phyloP scores from a whole-genome alignment of 2,113 vertebrate species.

The Tyto alba region DNA sequence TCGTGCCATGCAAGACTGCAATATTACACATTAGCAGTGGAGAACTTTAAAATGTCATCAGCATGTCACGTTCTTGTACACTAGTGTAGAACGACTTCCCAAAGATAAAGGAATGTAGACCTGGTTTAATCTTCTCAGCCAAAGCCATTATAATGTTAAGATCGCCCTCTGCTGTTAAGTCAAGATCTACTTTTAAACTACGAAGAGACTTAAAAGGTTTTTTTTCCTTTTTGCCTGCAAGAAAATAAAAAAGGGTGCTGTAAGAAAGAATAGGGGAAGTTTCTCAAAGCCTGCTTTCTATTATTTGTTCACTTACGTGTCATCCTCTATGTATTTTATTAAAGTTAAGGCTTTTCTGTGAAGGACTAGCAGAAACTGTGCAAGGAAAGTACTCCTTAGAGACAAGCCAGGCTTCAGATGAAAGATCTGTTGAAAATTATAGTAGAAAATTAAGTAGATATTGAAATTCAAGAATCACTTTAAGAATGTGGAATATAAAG shows the following conservation, averaged over 20 bases:
- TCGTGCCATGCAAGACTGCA: not conserved
- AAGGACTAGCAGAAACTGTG: conserved; percentile 93
- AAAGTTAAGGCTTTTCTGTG: conserved; percentile 96
- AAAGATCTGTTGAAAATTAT: conserved; percentile 81
- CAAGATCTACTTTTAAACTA: conserved; percentile 90
- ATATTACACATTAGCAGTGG: not conserved
- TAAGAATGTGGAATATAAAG: not conserved
- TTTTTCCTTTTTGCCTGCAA: conserved; percentile 91
- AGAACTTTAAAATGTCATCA: conserved; percentile 84
- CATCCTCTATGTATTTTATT: conserved; percentile 97
- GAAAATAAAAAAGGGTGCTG: not conserved
- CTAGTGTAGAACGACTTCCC: conserved; percentile 92
- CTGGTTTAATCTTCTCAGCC: conserved; percentile 94
- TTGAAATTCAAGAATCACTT: not conserved
- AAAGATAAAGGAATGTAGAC: conserved; percentile 93
- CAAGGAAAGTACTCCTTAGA: conserved; percentile 89
- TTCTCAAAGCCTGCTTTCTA: not conserved
- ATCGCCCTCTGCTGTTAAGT: conserved; percentile 91
- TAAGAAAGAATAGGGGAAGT: not conserved
- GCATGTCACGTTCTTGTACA: conserved; percentile 89
- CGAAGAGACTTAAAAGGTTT: conserved; percentile 91
- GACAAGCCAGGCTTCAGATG: conserved; percentile 91
- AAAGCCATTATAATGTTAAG: conserved; percentile 95
- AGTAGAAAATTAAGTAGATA: not conserved
- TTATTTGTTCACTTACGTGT: conserved; percentile 84